Conservation (phyloP, 2,888 invertebrate species). For the Tenthredo distinguenda region DNA sequence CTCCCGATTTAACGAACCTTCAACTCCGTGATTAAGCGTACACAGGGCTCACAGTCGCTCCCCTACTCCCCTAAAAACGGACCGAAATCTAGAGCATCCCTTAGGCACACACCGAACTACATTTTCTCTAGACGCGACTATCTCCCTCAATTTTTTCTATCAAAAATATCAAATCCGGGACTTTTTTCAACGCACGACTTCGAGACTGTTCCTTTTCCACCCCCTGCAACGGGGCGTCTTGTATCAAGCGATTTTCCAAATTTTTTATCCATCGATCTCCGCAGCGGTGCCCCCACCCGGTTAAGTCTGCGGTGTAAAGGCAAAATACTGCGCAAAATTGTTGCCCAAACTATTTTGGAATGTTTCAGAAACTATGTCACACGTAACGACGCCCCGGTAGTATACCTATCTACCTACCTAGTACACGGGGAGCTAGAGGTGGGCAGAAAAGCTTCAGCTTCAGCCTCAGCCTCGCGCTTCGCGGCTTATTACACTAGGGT, state of each 20-base stretch:
- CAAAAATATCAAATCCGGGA: no score
- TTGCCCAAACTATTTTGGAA: constrained; percentile 69
- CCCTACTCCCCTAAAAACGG: neutral
- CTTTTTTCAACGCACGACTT: no score
- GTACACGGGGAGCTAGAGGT: neutral
- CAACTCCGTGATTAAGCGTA: neutral
- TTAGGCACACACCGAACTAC: no score
- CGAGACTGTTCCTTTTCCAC: no score
- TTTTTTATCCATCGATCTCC: neutral
- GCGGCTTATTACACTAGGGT: constrained; percentile 26
- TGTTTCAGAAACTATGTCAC: constrained; percentile 69
- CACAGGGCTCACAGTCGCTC: neutral
- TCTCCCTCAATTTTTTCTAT: no score
- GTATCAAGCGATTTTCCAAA: no score
- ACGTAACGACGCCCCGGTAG: constrained; percentile 42
- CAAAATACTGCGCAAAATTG: constrained; percentile 69
- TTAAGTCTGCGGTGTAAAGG: constrained; percentile 40
- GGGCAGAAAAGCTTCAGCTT: neutral
- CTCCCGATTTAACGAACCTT: neutral
- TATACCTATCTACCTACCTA: neutral
- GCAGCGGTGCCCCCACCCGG: neutral
- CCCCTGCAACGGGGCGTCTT: neutral
- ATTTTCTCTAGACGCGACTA: no score
- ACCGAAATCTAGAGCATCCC: neutral
- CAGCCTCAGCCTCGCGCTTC: neutral